Percentiles rank a stretch among this genome's conserved stretches.
Evolutionary conservation across 2,797 vertebrate species (phyloP).

Genomic region (Vireo griseus): DNA sequence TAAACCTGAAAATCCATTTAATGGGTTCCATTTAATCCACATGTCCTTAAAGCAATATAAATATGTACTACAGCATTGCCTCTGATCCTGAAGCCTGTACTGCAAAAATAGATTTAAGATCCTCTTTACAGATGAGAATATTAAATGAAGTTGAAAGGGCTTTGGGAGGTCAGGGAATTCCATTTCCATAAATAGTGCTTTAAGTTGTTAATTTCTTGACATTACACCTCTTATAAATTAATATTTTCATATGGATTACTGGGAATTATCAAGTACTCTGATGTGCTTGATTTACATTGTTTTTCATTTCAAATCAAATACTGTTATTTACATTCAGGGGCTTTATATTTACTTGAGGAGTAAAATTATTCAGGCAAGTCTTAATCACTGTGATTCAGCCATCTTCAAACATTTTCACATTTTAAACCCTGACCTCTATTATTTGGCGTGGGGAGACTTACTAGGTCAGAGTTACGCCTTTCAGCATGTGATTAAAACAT

Average conservation of each 20-base stretch:
- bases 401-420: neutral
- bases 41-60: neutral
- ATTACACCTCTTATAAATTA: neutral
- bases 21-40: neutral
- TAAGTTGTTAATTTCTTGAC: neutral
- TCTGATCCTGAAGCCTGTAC: neutral
- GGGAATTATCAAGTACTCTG: neutral
- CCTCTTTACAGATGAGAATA: neutral
- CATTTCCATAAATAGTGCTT: neutral
- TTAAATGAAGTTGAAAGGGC: neutral
- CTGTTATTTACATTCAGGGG: neutral
- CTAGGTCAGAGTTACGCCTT: conserved; percentile 11
- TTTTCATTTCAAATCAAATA: neutral
- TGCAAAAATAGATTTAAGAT: neutral
- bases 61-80: neutral
- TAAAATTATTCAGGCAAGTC: neutral
- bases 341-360: neutral
- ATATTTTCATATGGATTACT: neutral
- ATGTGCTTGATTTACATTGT: neutral
- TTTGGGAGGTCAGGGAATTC: neutral
- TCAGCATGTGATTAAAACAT: neutral
- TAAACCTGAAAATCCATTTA: neutral
- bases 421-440: conserved; percentile 1
- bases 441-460: neutral
- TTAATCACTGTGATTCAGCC: neutral